phyloP scores from a whole-genome alignment of 30 jellyfish, hydroid and myxozoan genomes.

The Aurelia sp. region DNA sequence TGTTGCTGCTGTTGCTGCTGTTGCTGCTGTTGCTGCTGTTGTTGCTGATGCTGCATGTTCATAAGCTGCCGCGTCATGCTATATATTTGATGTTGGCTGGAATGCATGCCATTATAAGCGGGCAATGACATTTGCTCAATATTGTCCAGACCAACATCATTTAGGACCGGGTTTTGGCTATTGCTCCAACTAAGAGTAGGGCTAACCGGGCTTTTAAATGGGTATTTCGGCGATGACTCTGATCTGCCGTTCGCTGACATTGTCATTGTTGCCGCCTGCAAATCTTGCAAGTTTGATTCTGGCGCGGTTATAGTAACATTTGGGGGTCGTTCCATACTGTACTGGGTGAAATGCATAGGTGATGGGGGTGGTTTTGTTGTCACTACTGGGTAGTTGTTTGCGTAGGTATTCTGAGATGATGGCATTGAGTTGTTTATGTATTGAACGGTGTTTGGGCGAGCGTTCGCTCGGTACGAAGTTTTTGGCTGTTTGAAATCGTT shows the following conservation, averaged over 20 bases:
- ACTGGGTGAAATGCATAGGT: slow-evolving; percentile 35
- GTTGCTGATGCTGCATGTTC: slow-evolving; percentile 64
- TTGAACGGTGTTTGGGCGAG: slow-evolving; percentile 43
- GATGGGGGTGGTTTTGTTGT: slow-evolving; percentile 17
- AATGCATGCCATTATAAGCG: slow-evolving; percentile 10
- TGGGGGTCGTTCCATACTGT: slow-evolving; percentile 74
- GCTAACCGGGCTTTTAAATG: slow-evolving; percentile 67
- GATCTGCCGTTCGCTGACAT: slow-evolving; percentile 52
- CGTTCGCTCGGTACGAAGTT: slow-evolving; percentile 15
- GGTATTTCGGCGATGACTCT: slow-evolving; percentile 76
- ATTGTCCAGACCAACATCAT: slow-evolving; percentile 38
- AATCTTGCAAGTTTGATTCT: slow-evolving; percentile 62
- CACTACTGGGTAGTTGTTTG: slow-evolving; percentile 16
- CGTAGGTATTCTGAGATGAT: slow-evolving; percentile 34
- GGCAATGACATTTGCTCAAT: slow-evolving; percentile 40
- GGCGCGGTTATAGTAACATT: slow-evolving; percentile 79
- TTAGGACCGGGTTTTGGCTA: slow-evolving; percentile 25
- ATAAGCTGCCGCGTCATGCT: slow-evolving; percentile 51
- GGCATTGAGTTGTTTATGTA: slow-evolving; percentile 39
- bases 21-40: slow-evolving; percentile 12
- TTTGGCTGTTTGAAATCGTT: slow-evolving; percentile 46
- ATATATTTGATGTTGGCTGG: slow-evolving; percentile 39
- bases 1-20: slow-evolving; percentile 48
- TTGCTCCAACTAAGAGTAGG: slow-evolving; percentile 79
- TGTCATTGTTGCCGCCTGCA: slow-evolving; percentile 28